Evolutionary conservation across 2,797 vertebrate species (phyloP).

Genomic region (Toxotes lorentzi): DNA sequence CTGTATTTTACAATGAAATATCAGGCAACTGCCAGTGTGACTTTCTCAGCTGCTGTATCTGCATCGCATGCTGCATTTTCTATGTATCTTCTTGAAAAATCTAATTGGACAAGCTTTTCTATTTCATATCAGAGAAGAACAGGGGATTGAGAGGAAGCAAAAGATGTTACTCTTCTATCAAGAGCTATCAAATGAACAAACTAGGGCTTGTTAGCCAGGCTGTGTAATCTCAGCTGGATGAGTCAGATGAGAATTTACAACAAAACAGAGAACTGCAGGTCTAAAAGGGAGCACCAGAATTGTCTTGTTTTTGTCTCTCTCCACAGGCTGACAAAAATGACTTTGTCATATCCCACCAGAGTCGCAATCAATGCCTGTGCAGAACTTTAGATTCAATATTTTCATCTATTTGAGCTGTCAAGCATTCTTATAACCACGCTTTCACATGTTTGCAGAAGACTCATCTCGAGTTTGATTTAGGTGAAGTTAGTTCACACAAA

Average conservation of each 20-base stretch:
- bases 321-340: slow-evolving; percentile 11
- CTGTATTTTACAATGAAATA: neutral
- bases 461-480: neutral
- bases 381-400: slow-evolving; percentile 12
- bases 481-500: slow-evolving; percentile 2
- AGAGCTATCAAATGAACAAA: slow-evolving; percentile 34
- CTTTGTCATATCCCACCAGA: slow-evolving; percentile 27
- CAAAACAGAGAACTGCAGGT: slow-evolving; percentile 18
- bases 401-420: slow-evolving; percentile 12
- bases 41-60: slow-evolving; percentile 21
- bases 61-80: slow-evolving; percentile 5
- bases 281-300: slow-evolving; percentile 8
- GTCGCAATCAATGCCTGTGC: slow-evolving; percentile 18
- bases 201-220: slow-evolving; percentile 22
- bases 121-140: slow-evolving; percentile 27
- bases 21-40: neutral
- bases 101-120: slow-evolving; percentile 31
- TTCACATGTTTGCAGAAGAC: neutral
- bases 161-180: slow-evolving; percentile 35
- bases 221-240: slow-evolving; percentile 33
- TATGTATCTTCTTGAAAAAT: slow-evolving; percentile 13
- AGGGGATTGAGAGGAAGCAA: slow-evolving; percentile 34
- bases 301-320: slow-evolving; percentile 24
- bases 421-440: slow-evolving; percentile 6
- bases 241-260: slow-evolving; percentile 30